A percentile compares a stretch with the other conserved stretches of the same genome.
These are phyloP conservation scores for Matsumyia berberina DNA, from an alignment of 2,888 invertebrate species.

Conservation along the genomic window DNA sequence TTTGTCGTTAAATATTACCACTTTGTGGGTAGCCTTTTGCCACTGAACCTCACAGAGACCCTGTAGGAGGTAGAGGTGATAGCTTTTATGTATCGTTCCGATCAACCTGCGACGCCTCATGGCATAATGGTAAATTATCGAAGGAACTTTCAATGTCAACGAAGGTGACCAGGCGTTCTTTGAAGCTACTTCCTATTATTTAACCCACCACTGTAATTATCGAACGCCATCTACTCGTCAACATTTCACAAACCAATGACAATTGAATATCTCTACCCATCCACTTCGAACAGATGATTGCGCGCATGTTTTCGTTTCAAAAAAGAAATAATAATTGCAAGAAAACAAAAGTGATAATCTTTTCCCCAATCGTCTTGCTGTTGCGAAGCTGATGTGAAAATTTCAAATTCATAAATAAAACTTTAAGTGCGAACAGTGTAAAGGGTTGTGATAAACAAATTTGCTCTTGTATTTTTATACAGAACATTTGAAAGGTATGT, in stretches of 20 bases:
- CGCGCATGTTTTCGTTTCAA: conserved; percentile 19
- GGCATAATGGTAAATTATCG: too few species aligned
- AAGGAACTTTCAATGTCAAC: too few species aligned
- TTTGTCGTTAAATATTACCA: too few species aligned
- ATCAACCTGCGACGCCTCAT: too few species aligned
- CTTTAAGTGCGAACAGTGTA: background rate
- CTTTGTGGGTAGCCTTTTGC: too few species aligned
- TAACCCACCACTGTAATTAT: background rate
- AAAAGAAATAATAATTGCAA: conserved; percentile 1
- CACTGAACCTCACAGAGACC: too few species aligned
- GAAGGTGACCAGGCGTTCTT: too few species aligned
- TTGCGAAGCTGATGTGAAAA: background rate
- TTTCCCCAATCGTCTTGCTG: background rate
- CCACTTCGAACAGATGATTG: background rate
- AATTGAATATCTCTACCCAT: background rate
- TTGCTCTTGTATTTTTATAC: background rate
- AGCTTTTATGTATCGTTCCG: too few species aligned
- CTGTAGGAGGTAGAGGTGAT: too few species aligned
- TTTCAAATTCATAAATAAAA: background rate
- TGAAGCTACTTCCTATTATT: too few species aligned
- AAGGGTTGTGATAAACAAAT: conserved; percentile 5
- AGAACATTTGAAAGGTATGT: background rate
- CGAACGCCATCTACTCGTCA: background rate
- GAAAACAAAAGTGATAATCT: conserved; percentile 29
- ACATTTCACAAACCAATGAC: background rate